phyloP scores from a whole-genome alignment of 2,888 invertebrate genomes.

The Lithophane semibrunnea region DNA sequence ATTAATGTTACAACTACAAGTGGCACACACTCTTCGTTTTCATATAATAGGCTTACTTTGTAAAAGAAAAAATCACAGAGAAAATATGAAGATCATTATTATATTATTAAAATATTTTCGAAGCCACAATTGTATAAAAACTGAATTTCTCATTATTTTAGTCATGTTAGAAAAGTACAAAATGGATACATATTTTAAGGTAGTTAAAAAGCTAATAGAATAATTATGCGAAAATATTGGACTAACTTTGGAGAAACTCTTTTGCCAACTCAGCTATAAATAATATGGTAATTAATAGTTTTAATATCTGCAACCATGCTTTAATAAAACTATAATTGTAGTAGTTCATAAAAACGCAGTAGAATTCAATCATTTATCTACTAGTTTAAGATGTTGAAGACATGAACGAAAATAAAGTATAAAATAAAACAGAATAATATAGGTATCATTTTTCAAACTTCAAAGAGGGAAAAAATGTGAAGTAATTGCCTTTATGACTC shows the following conservation, averaged over 20 bases:
- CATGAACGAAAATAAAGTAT: slow-evolving; percentile 34
- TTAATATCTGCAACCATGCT: too few species aligned
- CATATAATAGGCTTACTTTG: not conserved
- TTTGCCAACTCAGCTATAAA: not conserved
- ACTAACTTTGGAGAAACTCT: not conserved
- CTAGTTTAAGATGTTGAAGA: slow-evolving; percentile 18
- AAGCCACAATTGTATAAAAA: not conserved
- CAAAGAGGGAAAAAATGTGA: slow-evolving; percentile 69
- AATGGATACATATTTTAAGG: not conserved
- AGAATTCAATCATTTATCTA: slow-evolving; percentile 17
- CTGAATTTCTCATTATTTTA: not conserved
- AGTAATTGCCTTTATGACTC: slow-evolving; percentile 80
- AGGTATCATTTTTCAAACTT: slow-evolving; percentile 55
- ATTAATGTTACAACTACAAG: slow-evolving; percentile 9
- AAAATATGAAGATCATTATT: not conserved
- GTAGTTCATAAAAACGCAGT: slow-evolving; percentile 16
- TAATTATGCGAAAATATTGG: not conserved
- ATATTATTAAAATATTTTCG: not conserved
- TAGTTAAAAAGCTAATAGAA: not conserved
- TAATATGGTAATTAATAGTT: not conserved
- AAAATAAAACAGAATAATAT: slow-evolving; percentile 42
- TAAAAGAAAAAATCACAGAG: not conserved
- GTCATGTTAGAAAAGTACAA: not conserved
- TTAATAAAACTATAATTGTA: not conserved
- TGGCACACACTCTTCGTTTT: slow-evolving; percentile 1